Conservation (phyloP, 2,888 invertebrate genomes). For the Pimpla rufipes region DNA sequence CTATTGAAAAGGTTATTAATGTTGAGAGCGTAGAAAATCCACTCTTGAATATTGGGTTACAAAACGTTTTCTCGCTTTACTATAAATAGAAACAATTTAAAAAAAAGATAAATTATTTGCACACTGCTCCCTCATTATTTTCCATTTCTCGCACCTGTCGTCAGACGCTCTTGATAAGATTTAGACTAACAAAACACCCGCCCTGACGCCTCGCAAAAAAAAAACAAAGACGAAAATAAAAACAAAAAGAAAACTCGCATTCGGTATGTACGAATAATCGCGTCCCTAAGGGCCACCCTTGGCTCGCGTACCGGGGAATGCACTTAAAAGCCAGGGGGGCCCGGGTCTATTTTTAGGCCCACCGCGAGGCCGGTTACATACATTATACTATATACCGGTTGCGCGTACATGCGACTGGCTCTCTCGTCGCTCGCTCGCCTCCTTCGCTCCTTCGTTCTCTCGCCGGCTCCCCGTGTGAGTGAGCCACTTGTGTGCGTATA, state of each 20-base stretch:
- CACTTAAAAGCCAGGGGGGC: conserved; percentile 68
- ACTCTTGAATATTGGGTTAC: too few relatives aligned
- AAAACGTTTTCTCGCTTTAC: too few relatives aligned
- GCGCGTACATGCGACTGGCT: conserved; percentile 64
- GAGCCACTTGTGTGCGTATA: conserved; percentile 12
- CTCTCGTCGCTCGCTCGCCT: conserved; percentile 19
- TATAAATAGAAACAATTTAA: too few relatives aligned
- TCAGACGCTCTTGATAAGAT: background rate
- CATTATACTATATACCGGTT: conserved; percentile 71
- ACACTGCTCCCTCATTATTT: too few relatives aligned
- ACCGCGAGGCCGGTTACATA: conserved; percentile 70
- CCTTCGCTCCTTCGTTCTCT: background rate
- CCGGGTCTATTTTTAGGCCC: conserved; percentile 67
- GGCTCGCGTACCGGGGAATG: conserved; percentile 69
- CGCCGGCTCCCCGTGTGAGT: background rate
- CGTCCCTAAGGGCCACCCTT: conserved; percentile 62
- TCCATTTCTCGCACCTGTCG: too few relatives aligned
- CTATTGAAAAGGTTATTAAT: too few relatives aligned
- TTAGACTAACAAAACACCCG: background rate
- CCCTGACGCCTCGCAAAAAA: conserved; percentile 1
- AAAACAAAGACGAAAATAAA: conserved; percentile 12
- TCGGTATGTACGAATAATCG: conserved; percentile 56
- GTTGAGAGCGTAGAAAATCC: too few relatives aligned
- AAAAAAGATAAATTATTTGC: too few relatives aligned
- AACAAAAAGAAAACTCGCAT: conserved; percentile 23